Evolutionary conservation across 2,113 vertebrate species (phyloP).

Genomic region (Epinephelus moara): DNA sequence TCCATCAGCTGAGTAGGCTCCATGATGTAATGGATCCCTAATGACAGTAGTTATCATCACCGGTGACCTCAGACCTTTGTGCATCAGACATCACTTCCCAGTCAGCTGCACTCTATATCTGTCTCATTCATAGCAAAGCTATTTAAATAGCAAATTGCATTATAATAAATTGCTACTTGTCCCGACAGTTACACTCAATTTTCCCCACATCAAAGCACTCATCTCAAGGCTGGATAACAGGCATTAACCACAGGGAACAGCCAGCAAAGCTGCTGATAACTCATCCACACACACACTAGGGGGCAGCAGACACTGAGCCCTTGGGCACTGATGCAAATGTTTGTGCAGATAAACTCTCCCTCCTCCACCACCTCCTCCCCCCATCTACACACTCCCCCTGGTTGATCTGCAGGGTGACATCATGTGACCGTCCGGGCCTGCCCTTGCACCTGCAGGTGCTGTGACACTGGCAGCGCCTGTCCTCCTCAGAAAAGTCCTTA

Average conservation of each 20-base stretch:
- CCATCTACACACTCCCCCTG: conserved; percentile 3
- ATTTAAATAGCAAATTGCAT: conserved; percentile 58
- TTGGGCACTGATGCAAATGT: conserved; percentile 43
- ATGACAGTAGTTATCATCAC: conserved; percentile 73
- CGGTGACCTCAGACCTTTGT: conserved; percentile 69
- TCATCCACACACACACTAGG: conserved; percentile 65
- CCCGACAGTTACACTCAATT: conserved; percentile 65
- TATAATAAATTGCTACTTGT: conserved; percentile 67
- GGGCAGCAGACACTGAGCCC: conserved; percentile 80
- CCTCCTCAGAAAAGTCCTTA: conserved; percentile 43
- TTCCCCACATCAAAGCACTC: conserved; percentile 55
- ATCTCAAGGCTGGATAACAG: conserved; percentile 41
- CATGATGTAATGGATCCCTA: conserved; percentile 72
- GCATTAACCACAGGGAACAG: conserved; percentile 17
- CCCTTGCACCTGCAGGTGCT: conserved; percentile 63
- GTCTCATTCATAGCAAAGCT: conserved; percentile 59
- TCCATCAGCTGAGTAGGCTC: conserved; percentile 72
- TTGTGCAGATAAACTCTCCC: conserved; percentile 34
- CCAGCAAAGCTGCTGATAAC: conserved; percentile 37
- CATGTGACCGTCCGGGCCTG: conserved; percentile 52
- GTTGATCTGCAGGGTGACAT: conserved; percentile 54
- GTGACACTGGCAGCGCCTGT: conserved; percentile 67
- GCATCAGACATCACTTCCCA: conserved; percentile 65
- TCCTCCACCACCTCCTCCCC: neutral
- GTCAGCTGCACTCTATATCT: conserved; percentile 60